Conservation (phyloP, 2,113 vertebrate genomes). For the Muntiacus muntjak region DNA sequence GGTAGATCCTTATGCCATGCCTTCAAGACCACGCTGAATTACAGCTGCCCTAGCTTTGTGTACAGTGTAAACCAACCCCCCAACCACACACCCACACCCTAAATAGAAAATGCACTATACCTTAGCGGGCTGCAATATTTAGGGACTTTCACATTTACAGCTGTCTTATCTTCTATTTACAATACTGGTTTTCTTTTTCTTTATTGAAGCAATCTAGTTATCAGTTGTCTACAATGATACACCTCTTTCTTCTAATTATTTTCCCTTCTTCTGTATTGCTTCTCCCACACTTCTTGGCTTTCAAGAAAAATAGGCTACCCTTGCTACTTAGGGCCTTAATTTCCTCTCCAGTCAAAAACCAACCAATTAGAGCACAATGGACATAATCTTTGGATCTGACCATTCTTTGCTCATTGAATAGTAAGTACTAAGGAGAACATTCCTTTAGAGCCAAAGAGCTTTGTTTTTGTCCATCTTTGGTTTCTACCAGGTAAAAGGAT, state of each 20-base stretch:
- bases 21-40: not conserved
- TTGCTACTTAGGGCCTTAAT: not conserved
- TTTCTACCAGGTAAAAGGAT: not conserved
- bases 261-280: not conserved
- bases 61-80: accelerated
- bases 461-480: not conserved
- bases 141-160: not conserved
- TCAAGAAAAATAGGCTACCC: not conserved
- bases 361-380: not conserved
- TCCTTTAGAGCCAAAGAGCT: not conserved
- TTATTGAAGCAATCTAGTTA: not conserved
- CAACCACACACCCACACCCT: not conserved
- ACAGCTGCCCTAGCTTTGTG: not conserved
- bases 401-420: not conserved
- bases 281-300: not conserved
- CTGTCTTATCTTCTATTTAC: not conserved
- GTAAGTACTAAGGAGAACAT: not conserved
- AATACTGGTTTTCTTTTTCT: not conserved
- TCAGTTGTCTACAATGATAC: not conserved
- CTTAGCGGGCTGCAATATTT: not conserved
- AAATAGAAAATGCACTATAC: not conserved
- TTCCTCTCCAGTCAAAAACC: not conserved
- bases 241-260: not conserved
- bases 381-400: not conserved
- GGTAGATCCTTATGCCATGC: not conserved